phyloP scores from a whole-genome alignment of 2,888 invertebrate species.

The Rotaria sp. region DNA sequence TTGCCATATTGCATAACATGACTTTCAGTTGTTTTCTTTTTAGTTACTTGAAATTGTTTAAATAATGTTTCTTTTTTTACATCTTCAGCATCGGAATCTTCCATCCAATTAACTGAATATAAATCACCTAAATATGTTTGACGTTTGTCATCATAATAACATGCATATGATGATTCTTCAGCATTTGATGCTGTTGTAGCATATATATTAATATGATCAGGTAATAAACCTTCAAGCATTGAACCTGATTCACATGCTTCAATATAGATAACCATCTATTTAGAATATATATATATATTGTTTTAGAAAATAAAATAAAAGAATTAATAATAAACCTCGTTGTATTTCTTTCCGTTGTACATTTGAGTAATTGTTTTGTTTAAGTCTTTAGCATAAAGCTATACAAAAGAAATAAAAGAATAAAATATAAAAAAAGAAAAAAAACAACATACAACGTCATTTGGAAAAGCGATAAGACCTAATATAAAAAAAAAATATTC shows the following conservation, averaged over 20 bases:
- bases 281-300: slow-evolving; percentile 42
- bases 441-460: slow-evolving; percentile 34
- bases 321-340: slow-evolving; percentile 50
- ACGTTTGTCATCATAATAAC: slow-evolving; percentile 59
- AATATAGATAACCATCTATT: slow-evolving; percentile 61
- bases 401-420: neutral
- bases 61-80: slow-evolving; percentile 33
- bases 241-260: slow-evolving; percentile 64
- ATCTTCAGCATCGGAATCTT: slow-evolving; percentile 58
- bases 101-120: slow-evolving; percentile 64
- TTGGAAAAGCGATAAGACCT: slow-evolving; percentile 60
- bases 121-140: slow-evolving; percentile 61
- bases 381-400: slow-evolving; percentile 54
- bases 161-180: slow-evolving; percentile 62
- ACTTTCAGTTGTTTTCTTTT: slow-evolving; percentile 59
- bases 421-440: neutral
- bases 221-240: slow-evolving; percentile 60
- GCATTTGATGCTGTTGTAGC: slow-evolving; percentile 62
- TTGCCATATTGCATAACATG: slow-evolving; percentile 62
- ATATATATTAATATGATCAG: slow-evolving; percentile 59
- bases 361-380: slow-evolving; percentile 54
- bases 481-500: neutral
- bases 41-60: slow-evolving; percentile 53
- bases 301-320: neutral
- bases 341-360: slow-evolving; percentile 55